Conservation (phyloP, 1,140 invertebrate species). For the Diploscapter pachys region DNA sequence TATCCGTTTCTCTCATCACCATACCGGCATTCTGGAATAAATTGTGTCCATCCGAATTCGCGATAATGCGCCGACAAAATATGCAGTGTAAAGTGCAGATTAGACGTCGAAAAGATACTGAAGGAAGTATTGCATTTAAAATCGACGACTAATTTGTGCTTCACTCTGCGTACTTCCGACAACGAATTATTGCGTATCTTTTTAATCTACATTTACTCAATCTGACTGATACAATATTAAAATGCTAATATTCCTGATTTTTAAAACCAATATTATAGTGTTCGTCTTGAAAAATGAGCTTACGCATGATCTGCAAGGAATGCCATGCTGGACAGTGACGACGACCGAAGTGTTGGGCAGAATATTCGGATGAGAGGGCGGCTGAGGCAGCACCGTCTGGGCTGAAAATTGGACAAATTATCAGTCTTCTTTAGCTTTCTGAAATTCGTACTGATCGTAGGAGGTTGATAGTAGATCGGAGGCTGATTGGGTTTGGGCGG, state of each 20-base stretch:
- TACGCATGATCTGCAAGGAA: constrained; percentile 22
- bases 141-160: no score
- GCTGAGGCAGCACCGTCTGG: constrained; percentile 7
- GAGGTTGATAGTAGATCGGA: constrained; percentile 15
- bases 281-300: background rate
- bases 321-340: constrained; percentile 19
- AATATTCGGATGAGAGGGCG: constrained; percentile 10
- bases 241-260: no score
- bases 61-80: no score
- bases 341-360: constrained; percentile 21
- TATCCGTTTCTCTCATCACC: constrained; percentile 43
- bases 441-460: constrained; percentile 19
- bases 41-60: background rate
- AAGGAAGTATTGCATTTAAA: no score
- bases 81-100: no score
- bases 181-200: no score
- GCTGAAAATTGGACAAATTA: constrained; percentile 16
- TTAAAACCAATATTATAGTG: no score
- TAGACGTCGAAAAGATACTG: no score
- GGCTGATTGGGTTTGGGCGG: constrained; percentile 7
- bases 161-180: no score
- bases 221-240: constrained; percentile 8
- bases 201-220: background rate
- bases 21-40: constrained; percentile 40
- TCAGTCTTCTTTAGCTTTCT: background rate